Percentiles rank a stretch among this genome's conserved stretches.
Conservation (phyloP, 2,888 invertebrate species). For the Drosophila neutralis region DNA sequence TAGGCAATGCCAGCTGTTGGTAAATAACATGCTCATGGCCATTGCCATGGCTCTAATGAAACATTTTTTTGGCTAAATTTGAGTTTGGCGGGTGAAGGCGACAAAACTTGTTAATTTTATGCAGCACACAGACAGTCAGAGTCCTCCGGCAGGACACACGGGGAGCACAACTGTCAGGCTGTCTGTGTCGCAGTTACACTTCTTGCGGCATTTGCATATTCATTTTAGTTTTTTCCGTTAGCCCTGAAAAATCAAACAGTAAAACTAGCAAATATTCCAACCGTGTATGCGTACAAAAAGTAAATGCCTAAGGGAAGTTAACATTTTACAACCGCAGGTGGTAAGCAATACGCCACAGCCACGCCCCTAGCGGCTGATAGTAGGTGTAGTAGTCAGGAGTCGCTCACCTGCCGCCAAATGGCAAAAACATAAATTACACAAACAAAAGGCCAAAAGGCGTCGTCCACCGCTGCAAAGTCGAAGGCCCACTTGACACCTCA, state of each 20-base stretch:
- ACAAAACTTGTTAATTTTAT: conserved; percentile 82
- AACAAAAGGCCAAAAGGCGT: conserved; percentile 70
- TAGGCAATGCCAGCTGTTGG: conserved; percentile 51
- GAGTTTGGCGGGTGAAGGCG: conserved; percentile 14
- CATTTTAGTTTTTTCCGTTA: conserved; percentile 24
- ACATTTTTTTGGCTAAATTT: conserved; percentile 55
- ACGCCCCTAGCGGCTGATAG: conserved; percentile 28
- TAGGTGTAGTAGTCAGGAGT: conserved; percentile 11
- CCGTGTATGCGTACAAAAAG: conserved; percentile 58
- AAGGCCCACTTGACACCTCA: conserved; percentile 83
- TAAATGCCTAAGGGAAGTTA: conserved; percentile 80
- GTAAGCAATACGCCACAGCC: conserved; percentile 26
- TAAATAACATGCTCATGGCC: conserved; percentile 62
- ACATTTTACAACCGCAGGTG: conserved; percentile 57
- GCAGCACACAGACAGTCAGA: conserved; percentile 56
- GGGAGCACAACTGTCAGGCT: conserved; percentile 40
- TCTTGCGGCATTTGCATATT: conserved; percentile 83
- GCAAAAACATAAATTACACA: conserved; percentile 72
- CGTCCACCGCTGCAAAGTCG: conserved; percentile 58
- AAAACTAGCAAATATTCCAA: conserved; percentile 34
- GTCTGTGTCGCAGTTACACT: conserved; percentile 76
- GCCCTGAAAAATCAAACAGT: conserved; percentile 60
- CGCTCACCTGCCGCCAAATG: conserved; percentile 64
- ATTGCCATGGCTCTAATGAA: conserved; percentile 67
- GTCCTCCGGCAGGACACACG: conserved; percentile 33